Base-by-base conservation (phyloP, 2,888 invertebrate genomes). In the Meiosimyza platycephala region DNA sequence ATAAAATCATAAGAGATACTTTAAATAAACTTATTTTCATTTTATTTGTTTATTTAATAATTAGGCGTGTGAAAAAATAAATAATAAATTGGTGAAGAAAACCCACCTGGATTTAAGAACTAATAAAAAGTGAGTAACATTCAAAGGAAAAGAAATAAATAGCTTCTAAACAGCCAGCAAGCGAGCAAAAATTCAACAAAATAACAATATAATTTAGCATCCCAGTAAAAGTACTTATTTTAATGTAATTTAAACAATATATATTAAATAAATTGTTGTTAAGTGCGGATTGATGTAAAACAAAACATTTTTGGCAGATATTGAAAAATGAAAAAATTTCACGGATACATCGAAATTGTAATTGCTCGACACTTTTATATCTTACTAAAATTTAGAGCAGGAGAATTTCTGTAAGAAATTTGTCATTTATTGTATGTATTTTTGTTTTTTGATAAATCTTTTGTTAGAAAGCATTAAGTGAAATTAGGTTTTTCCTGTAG, bases 11-110 rank as follows among this genome's bases (percentile, higher is more conserved):
- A 16, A 51, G 15, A 51, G 15, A 64, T 18, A 64, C 18, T 64
- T 18, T 18, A 64, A 18, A 28, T 13, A 7, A 22, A 28, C 50
- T 50, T 40, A 15, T 40, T 40, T 11, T 62, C n/a, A 62, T 64
- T 18, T 22, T 64, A 51, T 64, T 64, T 64, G 64, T 64, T 64
- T 64, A 64, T 50, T 64, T 64, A 51, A 64, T 18, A 15, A 62
- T 9, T 9, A 40, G 9, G 40, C 9, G 22, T 40, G 40, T 40
- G 40, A 40, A 40, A 40, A 40, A 40, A 40, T 7, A 40, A 28
- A 28, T 28, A 4, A 40, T 3, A 40, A 40, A 7, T 40, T 40
- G 40, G 40, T 40, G 40, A 50, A 62, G 12, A 16, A 51, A 51
- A 64, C n/a, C 51, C 64, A 64, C 64, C 64, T 64, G 64, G 64